phyloP scores from a whole-genome alignment of 2,888 invertebrate genomes.

The Gerris lacustris region DNA sequence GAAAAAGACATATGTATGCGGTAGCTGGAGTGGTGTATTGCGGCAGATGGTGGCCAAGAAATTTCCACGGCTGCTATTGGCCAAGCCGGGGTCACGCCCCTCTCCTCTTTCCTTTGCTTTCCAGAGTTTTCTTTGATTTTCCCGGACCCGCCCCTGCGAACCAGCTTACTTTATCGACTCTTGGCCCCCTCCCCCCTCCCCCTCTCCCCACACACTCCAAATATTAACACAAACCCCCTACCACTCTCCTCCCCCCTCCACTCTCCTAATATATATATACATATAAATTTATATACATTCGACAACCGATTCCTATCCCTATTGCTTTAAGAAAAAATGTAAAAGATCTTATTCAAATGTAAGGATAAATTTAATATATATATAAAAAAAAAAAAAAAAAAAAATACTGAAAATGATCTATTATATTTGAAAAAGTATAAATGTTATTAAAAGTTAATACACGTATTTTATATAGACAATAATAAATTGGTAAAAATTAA shows the following conservation, averaged over 20 bases:
- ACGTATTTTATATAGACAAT: too few species aligned
- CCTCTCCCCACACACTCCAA: slow-evolving; percentile 6
- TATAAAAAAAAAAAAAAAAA: not conserved
- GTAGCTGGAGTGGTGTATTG: not conserved
- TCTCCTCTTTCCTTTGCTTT: not conserved
- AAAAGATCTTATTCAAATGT: not conserved
- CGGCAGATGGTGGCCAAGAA: slow-evolving; percentile 5
- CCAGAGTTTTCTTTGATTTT: slow-evolving; percentile 1
- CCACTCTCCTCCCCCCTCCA: not conserved
- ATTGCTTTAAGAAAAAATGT: not conserved
- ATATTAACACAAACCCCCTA: slow-evolving; percentile 15
- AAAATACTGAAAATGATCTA: too few species aligned
- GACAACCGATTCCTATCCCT: not conserved
- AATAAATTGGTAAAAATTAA: too few species aligned
- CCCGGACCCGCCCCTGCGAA: not conserved
- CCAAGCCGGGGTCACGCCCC: slow-evolving; percentile 1
- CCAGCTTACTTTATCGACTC: slow-evolving; percentile 17
- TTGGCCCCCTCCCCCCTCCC: slow-evolving; percentile 16
- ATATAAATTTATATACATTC: too few species aligned
- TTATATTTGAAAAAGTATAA: too few species aligned
- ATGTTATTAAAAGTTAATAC: too few species aligned
- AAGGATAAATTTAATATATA: not conserved
- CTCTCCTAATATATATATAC: not conserved
- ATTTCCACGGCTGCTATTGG: not conserved
- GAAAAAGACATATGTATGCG: slow-evolving; percentile 5